Percentiles rank a stretch among this genome's conserved stretches.
Evolutionary conservation across 1,140 invertebrate genomes (phyloP).

Genomic region (Orius insidiosus): DNA sequence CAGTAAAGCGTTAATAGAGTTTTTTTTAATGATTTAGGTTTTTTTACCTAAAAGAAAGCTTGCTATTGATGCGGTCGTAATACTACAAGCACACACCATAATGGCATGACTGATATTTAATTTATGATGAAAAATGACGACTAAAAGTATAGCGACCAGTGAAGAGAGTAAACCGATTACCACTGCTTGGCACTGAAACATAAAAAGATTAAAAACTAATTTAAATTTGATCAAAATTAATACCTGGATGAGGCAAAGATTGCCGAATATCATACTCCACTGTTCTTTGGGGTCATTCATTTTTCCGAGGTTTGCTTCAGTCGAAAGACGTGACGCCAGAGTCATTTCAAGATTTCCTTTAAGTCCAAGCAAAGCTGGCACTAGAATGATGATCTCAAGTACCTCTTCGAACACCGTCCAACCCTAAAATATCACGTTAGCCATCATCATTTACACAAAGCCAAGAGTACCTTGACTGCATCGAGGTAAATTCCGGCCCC

Average conservation of each 20-base stretch:
- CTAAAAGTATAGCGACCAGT: constrained; percentile 66
- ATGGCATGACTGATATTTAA: constrained; percentile 70
- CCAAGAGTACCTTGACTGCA: constrained; percentile 47
- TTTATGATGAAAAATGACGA: constrained; percentile 59
- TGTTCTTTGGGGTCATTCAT: constrained; percentile 49
- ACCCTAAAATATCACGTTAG: constrained; percentile 34
- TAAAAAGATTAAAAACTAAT: constrained; percentile 14
- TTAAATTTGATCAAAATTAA: no score
- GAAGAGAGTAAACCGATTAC: constrained; percentile 83
- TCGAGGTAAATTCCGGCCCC: constrained; percentile 71
- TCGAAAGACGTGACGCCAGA: constrained; percentile 79
- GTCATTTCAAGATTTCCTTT: constrained; percentile 98
- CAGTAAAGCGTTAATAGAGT: not conserved
- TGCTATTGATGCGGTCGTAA: constrained; percentile 81
- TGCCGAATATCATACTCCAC: constrained; percentile 61
- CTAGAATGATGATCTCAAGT: constrained; percentile 80
- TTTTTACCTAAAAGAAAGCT: constrained; percentile 44
- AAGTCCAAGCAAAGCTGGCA: constrained; percentile 83
- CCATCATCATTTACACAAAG: not conserved
- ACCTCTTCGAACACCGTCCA: constrained; percentile 74
- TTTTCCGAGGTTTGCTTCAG: constrained; percentile 68
- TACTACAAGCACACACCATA: constrained; percentile 69
- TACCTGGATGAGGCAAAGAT: constrained; percentile 74
- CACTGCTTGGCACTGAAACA: constrained; percentile 67
- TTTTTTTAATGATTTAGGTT: not conserved